These are phyloP conservation scores for Gopherus evgoodei DNA, from an alignment of 2,113 vertebrate genomes.

Conservation along the genomic window DNA sequence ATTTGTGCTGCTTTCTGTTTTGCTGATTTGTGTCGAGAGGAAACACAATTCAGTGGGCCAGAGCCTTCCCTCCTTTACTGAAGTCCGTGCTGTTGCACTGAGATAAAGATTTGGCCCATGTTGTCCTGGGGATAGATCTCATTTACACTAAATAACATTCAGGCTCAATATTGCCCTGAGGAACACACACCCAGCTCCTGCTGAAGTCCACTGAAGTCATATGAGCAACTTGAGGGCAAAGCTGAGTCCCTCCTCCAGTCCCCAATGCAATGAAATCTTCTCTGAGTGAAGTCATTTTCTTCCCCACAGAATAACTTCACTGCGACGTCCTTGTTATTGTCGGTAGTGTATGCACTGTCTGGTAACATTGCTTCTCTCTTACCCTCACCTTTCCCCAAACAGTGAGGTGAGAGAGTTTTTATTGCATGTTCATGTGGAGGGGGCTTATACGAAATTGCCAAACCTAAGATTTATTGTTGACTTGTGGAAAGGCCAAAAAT, in stretches of 20 bases:
- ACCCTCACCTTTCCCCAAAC: neutral
- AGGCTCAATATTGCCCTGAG: neutral
- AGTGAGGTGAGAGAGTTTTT: slow-evolving; percentile 23
- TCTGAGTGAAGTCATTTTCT: slow-evolving; percentile 23
- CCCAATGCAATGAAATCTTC: neutral
- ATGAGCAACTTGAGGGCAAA: neutral
- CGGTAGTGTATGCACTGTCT: neutral
- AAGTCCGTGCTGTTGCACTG: neutral
- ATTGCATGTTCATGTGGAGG: slow-evolving; percentile 13
- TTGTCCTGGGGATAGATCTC: neutral
- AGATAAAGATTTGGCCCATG: neutral
- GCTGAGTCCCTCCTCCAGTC: neutral
- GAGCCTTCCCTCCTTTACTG: slow-evolving; percentile 1
- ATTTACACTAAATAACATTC: neutral
- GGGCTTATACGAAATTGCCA: neutral
- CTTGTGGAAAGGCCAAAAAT: neutral
- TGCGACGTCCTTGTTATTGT: neutral
- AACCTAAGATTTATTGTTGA: neutral
- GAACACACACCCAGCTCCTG: neutral
- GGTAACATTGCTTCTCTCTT: slow-evolving; percentile 3
- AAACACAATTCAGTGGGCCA: neutral
- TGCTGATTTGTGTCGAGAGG: neutral
- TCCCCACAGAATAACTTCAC: neutral
- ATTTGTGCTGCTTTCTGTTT: neutral
- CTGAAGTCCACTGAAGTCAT: neutral